phyloP scores from a whole-genome alignment of 2,797 vertebrate genomes.

The Rhinophrynus dorsalis region DNA sequence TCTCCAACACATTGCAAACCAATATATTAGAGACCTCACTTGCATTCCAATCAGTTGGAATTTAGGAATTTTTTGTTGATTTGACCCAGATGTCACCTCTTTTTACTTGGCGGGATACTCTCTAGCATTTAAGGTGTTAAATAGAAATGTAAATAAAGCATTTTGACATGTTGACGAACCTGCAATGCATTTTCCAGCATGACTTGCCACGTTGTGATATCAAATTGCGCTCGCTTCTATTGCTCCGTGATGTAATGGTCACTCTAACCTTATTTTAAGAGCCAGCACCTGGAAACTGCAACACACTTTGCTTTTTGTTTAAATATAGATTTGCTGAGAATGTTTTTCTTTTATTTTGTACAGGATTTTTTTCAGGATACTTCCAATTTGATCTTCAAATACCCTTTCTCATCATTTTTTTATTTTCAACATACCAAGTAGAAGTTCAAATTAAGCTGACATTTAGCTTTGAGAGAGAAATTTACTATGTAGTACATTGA shows the following conservation, averaged over 20 bases:
- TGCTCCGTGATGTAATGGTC: conserved; percentile 1
- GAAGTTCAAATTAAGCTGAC: conserved; percentile 24
- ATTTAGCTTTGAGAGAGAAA: conserved; percentile 2
- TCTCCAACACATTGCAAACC: too few relatives aligned
- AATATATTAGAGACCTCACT: too few relatives aligned
- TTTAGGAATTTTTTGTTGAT: too few relatives aligned
- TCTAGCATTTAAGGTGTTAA: too few relatives aligned
- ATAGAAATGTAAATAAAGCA: too few relatives aligned
- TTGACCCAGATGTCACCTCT: too few relatives aligned
- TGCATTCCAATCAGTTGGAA: too few relatives aligned
- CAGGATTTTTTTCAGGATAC: background rate
- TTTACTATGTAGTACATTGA: background rate
- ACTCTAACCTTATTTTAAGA: conserved; percentile 18
- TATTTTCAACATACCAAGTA: background rate
- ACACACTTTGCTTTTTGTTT: background rate
- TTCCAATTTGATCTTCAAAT: conserved; percentile 1
- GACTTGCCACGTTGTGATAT: too few relatives aligned
- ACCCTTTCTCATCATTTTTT: conserved; percentile 17
- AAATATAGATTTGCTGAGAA: conserved; percentile 17
- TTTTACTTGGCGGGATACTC: too few relatives aligned
- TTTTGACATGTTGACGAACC: too few relatives aligned
- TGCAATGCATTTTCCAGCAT: too few relatives aligned
- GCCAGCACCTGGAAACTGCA: conserved; percentile 11
- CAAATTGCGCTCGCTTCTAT: background rate
- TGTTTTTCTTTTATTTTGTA: background rate